A percentile compares a stretch with the other conserved stretches of the same genome.
phyloP scores from a whole-genome alignment of 2,113 vertebrate species.

The Suricata suricatta region DNA sequence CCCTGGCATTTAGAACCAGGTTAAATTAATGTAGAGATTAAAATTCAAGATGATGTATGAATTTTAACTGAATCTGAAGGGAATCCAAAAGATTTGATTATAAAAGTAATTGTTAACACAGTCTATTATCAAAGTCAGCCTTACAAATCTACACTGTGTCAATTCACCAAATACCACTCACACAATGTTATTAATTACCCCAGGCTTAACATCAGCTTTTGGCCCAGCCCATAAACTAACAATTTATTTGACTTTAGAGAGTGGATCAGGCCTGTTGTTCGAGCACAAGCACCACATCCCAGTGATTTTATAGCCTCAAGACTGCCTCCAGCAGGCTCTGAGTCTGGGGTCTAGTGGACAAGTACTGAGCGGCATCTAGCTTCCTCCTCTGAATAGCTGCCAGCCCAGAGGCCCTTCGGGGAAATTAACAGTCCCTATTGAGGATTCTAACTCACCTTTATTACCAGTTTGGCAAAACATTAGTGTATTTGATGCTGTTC shows the following conservation, averaged over 20 bases:
- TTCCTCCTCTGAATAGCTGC: background rate
- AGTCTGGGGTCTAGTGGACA: background rate
- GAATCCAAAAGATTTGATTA: background rate
- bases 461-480: background rate
- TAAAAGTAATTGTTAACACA: background rate
- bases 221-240: background rate
- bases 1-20: background rate
- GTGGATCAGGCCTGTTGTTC: background rate
- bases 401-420: background rate
- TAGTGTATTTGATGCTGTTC: background rate
- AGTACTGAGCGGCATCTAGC: background rate
- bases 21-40: background rate
- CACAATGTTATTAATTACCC: constrained; percentile 2
- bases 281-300: background rate
- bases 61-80: background rate
- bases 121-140: background rate
- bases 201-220: background rate
- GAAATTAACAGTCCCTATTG: background rate
- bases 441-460: background rate
- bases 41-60: background rate
- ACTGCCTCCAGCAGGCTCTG: background rate
- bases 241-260: background rate
- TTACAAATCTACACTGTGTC: background rate
- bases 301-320: accelerated
- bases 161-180: background rate